Conservation (phyloP, 2,113 vertebrate genomes). For the Brachionichthys hirsutus region DNA sequence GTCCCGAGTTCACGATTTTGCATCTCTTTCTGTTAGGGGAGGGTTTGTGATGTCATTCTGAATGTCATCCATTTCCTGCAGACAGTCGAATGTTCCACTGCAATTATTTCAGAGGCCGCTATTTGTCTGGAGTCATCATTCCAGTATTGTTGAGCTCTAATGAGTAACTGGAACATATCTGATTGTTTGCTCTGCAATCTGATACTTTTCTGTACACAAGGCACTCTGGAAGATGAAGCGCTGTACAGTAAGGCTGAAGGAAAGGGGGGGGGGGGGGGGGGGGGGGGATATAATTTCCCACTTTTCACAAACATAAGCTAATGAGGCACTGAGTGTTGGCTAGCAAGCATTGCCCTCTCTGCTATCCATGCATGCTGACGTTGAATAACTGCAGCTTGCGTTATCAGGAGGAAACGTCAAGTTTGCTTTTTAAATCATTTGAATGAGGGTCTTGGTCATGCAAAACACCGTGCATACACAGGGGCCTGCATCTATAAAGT, state of each 20-base stretch:
- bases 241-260: constrained; percentile 13
- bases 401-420: constrained; percentile 14
- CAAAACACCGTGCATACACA: not conserved
- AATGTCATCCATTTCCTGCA: constrained; percentile 28
- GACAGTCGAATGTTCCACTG: constrained; percentile 16
- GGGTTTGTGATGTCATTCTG: constrained; percentile 26
- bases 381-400: not conserved
- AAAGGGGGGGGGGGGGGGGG: constrained; percentile 35
- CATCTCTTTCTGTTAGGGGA: constrained; percentile 5
- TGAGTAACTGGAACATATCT: constrained; percentile 60
- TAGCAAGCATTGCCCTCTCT: constrained; percentile 22
- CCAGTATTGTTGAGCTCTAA: constrained; percentile 52
- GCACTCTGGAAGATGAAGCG: constrained; percentile 16
- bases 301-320: constrained; percentile 52
- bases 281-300: constrained; percentile 32
- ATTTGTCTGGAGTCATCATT: constrained; percentile 43
- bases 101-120: constrained; percentile 44
- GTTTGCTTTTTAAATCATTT: constrained; percentile 14
- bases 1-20: constrained; percentile 16
- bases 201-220: constrained; percentile 53
- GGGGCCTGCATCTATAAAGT: constrained; percentile 7
- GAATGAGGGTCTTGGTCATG: not conserved
- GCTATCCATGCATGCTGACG: constrained; percentile 22
- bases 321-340: constrained; percentile 45
- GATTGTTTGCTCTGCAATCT: constrained; percentile 48